phyloP scores from a whole-genome alignment of 2,888 invertebrate genomes.

The Drosophila parthenogenetica region DNA sequence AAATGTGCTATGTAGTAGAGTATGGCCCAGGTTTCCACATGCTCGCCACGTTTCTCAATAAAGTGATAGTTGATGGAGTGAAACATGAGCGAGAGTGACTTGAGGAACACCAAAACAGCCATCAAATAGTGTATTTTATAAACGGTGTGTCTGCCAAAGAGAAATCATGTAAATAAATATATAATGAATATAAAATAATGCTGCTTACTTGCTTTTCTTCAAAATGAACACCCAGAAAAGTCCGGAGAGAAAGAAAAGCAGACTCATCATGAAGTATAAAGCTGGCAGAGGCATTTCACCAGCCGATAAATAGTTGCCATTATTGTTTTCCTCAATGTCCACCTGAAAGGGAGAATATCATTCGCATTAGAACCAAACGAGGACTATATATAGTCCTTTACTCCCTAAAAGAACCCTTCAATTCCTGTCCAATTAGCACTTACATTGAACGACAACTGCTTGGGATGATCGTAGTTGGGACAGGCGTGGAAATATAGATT shows the following conservation, averaged over 20 bases:
- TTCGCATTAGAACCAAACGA: no score
- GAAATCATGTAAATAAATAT: neutral
- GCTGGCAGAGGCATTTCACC: slow-evolving; percentile 98
- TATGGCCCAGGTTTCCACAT: slow-evolving; percentile 98
- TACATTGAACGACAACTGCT: slow-evolving; percentile 88
- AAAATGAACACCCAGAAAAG: slow-evolving; percentile 96
- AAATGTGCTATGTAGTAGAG: slow-evolving; percentile 99
- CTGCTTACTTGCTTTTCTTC: slow-evolving; percentile 89
- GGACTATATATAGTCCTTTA: no score
- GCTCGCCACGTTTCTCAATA: slow-evolving; percentile 96
- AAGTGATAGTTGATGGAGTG: slow-evolving; percentile 98
- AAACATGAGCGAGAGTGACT: slow-evolving; percentile 96
- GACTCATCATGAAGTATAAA: slow-evolving; percentile 95
- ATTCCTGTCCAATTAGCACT: slow-evolving; percentile 73
- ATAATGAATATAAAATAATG: neutral
- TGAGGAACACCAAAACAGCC: slow-evolving; percentile 96
- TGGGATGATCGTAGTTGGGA: slow-evolving; percentile 88
- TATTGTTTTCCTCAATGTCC: slow-evolving; percentile 94
- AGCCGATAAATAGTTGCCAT: slow-evolving; percentile 95
- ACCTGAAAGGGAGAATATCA: slow-evolving; percentile 86
- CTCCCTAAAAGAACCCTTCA: neutral
- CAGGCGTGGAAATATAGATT: slow-evolving; percentile 98
- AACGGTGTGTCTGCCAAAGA: slow-evolving; percentile 89
- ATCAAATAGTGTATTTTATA: slow-evolving; percentile 98
- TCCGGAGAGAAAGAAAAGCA: slow-evolving; percentile 95